Evolutionary conservation across 35 echinoderm and acorn worm species (phyloP), one percentile per base, ranked within the genome.

Genomic region (Apostichopus californicus): DNA sequence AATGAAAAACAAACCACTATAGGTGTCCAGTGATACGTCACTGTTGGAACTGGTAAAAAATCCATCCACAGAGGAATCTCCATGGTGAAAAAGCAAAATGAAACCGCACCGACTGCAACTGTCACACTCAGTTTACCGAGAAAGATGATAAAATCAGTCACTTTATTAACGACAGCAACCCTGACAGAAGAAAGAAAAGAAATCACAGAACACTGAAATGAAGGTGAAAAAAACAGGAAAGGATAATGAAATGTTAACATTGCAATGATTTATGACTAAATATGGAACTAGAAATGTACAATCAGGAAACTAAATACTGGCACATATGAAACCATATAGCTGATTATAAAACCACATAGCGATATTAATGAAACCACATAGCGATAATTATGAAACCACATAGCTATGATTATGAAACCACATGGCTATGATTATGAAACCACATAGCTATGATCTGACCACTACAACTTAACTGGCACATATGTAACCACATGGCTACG

Each of bases 41-140:
- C 92, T 15, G 89, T 71, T 53, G 96, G 96, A 13, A 94, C 93
- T 13, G 79, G 57, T 15, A 95, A 78, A 24, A 89, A 22, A 22
- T 95, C 92, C 14, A 73, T 64, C 18, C 92, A 28, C n/a, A 93
- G 73, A 14, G 96, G 87, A 59, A 96, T 95, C 60, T 86, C 86
- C 64, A 94, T 92, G 18, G 93, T 98, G 65, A 96, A 98, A 77
- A 92, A 98, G 68, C 94, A 98, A 87, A 95, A 98, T 9, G 94
- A 60, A 1, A 81, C 93, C 60, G 83, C 94, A 79, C 94, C 94
- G 21, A 98, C 86, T 8, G 70, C 14, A 3, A 87, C 87, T 11
- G 87, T 72, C 17, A 96, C 91, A 79, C 86, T 91, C 85, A 98
- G n/a, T 77, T 94, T 88, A 17, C 96, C 96, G 6, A 98, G 61